Percentiles rank a stretch among this genome's conserved stretches.
These are phyloP conservation scores for Meleagris gallopavo DNA, from an alignment of 2,113 vertebrate species.

Conservation along the genomic window DNA sequence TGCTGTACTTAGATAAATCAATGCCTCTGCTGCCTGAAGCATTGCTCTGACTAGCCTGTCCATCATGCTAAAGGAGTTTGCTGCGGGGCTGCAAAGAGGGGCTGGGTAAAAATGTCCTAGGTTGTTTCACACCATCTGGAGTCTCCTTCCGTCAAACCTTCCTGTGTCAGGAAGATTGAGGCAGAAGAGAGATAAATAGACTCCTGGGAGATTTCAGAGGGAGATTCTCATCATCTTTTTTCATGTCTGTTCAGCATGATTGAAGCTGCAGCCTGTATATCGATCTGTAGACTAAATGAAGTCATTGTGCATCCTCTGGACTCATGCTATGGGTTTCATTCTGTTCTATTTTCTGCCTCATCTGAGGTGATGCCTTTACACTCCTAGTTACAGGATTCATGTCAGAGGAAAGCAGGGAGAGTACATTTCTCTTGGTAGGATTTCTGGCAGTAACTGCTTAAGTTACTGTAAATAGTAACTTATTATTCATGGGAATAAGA, in stretches of 20 bases:
- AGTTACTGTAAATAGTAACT: too few species aligned
- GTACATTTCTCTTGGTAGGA: background rate
- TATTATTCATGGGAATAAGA: background rate
- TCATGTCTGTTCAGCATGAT: background rate
- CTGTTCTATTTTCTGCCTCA: background rate
- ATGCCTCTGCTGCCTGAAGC: background rate
- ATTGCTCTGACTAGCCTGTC: background rate
- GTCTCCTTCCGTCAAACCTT: background rate
- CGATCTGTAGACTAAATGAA: background rate
- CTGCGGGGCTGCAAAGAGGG: background rate
- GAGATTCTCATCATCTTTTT: constrained; percentile 20
- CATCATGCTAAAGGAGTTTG: background rate
- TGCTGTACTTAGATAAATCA: background rate
- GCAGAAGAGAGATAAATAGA: constrained; percentile 13
- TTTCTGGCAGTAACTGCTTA: background rate
- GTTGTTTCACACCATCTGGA: background rate
- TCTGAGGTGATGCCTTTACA: background rate
- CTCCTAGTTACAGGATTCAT: background rate
- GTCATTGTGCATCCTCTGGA: constrained; percentile 31
- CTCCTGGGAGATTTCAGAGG: constrained; percentile 35
- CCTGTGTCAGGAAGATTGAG: constrained; percentile 10
- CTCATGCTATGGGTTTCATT: background rate
- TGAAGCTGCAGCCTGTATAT: constrained; percentile 27
- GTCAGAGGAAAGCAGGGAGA: background rate
- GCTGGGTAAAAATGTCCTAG: background rate